Base-by-base conservation (phyloP, 2,797 vertebrate species). In the Erpetoichthys calabaricus region DNA sequence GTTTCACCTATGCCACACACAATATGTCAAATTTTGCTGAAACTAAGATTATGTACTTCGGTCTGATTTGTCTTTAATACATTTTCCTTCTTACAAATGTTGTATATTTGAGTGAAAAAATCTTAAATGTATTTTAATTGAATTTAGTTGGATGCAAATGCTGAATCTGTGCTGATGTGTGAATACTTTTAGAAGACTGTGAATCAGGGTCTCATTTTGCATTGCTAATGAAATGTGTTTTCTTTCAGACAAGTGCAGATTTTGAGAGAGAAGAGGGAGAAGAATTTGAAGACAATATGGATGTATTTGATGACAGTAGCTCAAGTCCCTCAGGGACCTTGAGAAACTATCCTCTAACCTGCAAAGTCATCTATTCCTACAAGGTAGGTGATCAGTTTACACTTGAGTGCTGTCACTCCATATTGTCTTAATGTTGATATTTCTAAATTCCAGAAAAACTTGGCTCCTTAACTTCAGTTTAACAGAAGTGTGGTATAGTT, bases 361-460 rank as follows among this genome's bases (percentile, higher is more conserved):
- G 95, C 77, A 97, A 97, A 79, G 95, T 98, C 57, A 82, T 98
- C 67, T 98, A 98, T 78, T 97, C 93, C 0, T 98, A 98, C 69
- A 92, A 96, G 93, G 94, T 98, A 76, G 66, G 65, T 63, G 53
- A 49, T 51, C 8, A 10, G 44, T 8, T 9, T 4, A 47, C 8
- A 10, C 8, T 6, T 51, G 4, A 10, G 49, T 51, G 49, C 25
- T 3, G 25, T 8, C 8, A 51, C 3, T 10, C 8, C 49, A 51
- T 51, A 6, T 10, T 8, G 49, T 4, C 49, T 6, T 8, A 3
- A 10, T 51, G 49, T 10, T 51, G 3, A 10, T 2, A 50, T 50
- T 50, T 50, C 47, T n/a, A 7, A 25, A 3, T 51, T 51, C 8
- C 25, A 51, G 8, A 51, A 51, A 51, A 51, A 25, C 25, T 1